These are phyloP conservation scores for Scrobipalpa atriplicella DNA, from an alignment of 2,888 invertebrate species.

Conservation along the genomic window DNA sequence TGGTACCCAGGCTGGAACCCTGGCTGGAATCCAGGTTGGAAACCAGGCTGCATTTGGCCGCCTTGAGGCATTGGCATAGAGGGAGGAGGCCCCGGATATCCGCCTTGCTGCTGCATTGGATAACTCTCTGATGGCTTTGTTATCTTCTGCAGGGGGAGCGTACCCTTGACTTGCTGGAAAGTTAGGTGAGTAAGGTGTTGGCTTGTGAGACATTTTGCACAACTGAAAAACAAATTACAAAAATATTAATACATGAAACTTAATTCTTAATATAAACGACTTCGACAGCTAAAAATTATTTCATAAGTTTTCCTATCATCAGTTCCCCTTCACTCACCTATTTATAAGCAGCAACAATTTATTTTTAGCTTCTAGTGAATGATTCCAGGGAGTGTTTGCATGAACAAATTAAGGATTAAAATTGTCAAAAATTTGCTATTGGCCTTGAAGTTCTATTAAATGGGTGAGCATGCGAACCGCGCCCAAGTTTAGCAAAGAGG, in stretches of 20 bases:
- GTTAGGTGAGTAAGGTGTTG: slow-evolving; percentile 71
- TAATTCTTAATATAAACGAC: background rate
- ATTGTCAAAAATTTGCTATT: background rate
- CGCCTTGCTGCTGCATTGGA: slow-evolving; percentile 58
- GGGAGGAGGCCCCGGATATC: slow-evolving; percentile 55
- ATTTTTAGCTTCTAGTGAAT: slow-evolving; percentile 17
- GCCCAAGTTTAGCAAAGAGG: background rate
- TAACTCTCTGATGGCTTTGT: slow-evolving; percentile 56
- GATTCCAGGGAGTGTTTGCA: background rate
- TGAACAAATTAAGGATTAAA: slow-evolving; percentile 5
- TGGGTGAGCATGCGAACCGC: background rate
- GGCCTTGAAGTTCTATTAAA: background rate
- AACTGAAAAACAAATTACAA: background rate
- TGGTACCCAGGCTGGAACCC: slow-evolving; percentile 57
- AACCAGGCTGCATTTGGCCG: slow-evolving; percentile 64
- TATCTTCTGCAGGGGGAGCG: slow-evolving; percentile 62
- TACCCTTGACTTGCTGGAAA: slow-evolving; percentile 73
- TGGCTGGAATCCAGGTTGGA: slow-evolving; percentile 63
- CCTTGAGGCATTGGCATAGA: slow-evolving; percentile 41
- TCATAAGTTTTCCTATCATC: background rate
- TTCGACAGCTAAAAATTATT: background rate
- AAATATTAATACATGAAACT: background rate
- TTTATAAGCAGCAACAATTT: slow-evolving; percentile 33
- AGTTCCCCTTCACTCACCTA: background rate
- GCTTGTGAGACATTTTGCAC: slow-evolving; percentile 74